Evolutionary conservation across 2,113 vertebrate species (phyloP).

Genomic region (Crotalus horridus): DNA sequence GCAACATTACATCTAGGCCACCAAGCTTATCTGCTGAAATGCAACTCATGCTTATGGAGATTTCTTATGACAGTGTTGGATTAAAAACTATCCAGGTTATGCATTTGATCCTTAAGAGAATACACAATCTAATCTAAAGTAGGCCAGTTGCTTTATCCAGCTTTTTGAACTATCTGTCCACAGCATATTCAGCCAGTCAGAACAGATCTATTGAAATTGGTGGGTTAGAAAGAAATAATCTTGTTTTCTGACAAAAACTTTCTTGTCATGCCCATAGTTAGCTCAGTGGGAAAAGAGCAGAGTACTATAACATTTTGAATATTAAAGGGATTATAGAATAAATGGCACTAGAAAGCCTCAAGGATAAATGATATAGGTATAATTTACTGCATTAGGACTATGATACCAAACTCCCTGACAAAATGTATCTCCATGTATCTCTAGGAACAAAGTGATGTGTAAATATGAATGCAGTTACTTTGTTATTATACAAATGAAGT

Average conservation of each 20-base stretch:
- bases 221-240: not conserved
- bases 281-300: not conserved
- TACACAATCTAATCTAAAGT: not conserved
- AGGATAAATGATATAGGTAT: not conserved
- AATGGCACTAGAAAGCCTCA: not conserved
- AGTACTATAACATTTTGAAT: not conserved
- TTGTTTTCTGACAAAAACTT: not conserved
- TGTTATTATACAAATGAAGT: not conserved
- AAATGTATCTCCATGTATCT: not conserved
- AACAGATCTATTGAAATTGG: not conserved
- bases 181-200: not conserved
- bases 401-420: slow-evolving; percentile 21
- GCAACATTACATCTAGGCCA: no score
- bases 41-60: not conserved
- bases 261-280: not conserved
- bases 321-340: not conserved
- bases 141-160: not conserved
- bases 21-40: not conserved
- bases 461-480: slow-evolving; percentile 9
- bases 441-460: slow-evolving; percentile 21
- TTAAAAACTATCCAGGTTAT: not conserved
- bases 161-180: not conserved
- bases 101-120: not conserved
- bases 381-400: slow-evolving; percentile 20
- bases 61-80: not conserved